A percentile compares a stretch with the other conserved stretches of the same genome.
phyloP scores from a whole-genome alignment of 2,888 invertebrate genomes.

The Malthinus flaveolus region DNA sequence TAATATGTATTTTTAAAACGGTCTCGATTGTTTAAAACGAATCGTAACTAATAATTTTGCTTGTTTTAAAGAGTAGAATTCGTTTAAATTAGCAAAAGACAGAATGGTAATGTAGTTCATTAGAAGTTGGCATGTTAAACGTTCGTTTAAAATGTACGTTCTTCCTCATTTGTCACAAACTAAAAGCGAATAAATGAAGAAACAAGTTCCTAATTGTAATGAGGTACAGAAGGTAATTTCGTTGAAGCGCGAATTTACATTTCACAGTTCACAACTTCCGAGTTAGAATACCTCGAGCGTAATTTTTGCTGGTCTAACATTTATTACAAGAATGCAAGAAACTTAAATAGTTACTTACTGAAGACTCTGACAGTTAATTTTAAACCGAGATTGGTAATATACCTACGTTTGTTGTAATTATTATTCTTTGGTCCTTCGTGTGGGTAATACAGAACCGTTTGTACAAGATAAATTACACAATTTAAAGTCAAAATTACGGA shows the following conservation, averaged over 20 bases:
- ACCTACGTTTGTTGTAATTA: slow-evolving; percentile 11
- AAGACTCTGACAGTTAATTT: slow-evolving; percentile 18
- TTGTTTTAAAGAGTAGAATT: not conserved
- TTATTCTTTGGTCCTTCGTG: not conserved
- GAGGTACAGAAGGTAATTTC: slow-evolving; percentile 27
- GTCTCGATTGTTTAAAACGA: not conserved
- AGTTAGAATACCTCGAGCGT: slow-evolving; percentile 24
- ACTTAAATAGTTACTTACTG: slow-evolving; percentile 1
- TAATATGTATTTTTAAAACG: not conserved
- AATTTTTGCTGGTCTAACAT: slow-evolving; percentile 25
- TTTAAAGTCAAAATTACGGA: too few species aligned
- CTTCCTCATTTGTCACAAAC: slow-evolving; percentile 26
- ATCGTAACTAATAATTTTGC: not conserved
- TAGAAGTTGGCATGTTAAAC: slow-evolving; percentile 20
- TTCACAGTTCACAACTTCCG: slow-evolving; percentile 30
- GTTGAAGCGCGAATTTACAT: slow-evolving; percentile 30
- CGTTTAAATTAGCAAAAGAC: not conserved
- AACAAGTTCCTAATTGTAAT: slow-evolving; percentile 30
- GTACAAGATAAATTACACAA: not conserved
- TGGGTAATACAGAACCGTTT: not conserved
- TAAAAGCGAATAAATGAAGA: slow-evolving; percentile 24
- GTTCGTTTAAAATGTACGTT: slow-evolving; percentile 23
- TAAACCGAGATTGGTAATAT: slow-evolving; percentile 11
- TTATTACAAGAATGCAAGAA: slow-evolving; percentile 17
- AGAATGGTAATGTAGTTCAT: slow-evolving; percentile 18